A percentile compares a stretch with the other conserved stretches of the same genome.
Conservation (phyloP, 2,113 vertebrate species). For the Parus major region DNA sequence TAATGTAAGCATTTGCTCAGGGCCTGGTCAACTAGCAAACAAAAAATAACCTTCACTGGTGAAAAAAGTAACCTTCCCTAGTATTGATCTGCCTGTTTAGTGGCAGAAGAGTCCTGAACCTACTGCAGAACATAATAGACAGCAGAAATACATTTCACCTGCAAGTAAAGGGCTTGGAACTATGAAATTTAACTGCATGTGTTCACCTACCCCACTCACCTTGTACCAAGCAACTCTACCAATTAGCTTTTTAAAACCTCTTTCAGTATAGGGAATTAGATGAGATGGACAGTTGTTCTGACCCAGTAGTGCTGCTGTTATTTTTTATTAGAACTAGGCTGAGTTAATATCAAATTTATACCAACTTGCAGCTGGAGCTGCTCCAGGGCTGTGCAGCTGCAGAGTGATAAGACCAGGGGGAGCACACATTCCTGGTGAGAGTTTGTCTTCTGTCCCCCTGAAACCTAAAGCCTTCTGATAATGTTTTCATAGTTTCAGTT, state of each 20-base stretch:
- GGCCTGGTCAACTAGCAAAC: not conserved
- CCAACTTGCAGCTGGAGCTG: not conserved
- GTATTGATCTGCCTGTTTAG: not conserved
- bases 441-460: not conserved
- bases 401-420: not conserved
- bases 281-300: not conserved
- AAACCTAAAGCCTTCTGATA: too few species aligned
- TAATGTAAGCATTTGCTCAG: not conserved
- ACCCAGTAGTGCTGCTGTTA: not conserved
- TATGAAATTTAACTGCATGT: not conserved
- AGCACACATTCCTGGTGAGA: rapidly evolving
- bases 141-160: not conserved
- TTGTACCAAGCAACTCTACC: not conserved
- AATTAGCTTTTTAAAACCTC: not conserved
- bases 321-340: not conserved
- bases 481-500: too few species aligned
- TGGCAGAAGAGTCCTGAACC: not conserved
- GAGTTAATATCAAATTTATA: not conserved
- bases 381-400: not conserved
- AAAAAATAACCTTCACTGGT: not conserved
- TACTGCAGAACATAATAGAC: not conserved
- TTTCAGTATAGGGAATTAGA: not conserved
- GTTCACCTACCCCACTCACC: not conserved
- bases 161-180: not conserved
- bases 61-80: not conserved